Percentiles rank a stretch among this genome's conserved stretches.
phyloP scores from a whole-genome alignment of 2,113 vertebrate species.

The Amazona guildingii region DNA sequence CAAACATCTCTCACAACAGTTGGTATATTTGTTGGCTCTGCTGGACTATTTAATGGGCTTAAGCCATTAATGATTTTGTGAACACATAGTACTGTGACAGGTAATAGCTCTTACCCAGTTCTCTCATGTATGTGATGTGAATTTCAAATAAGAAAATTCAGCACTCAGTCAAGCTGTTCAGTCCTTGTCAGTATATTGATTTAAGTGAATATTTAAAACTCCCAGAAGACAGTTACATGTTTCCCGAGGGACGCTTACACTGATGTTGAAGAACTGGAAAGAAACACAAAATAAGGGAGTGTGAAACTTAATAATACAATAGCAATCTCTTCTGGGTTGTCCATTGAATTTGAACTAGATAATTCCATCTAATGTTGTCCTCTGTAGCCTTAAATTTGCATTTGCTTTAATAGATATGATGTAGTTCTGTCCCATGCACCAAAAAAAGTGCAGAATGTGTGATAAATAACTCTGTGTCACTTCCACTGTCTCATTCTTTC shows the following conservation, averaged over 20 bases:
- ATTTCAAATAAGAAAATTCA: slow-evolving; percentile 21
- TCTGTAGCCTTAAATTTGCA: neutral
- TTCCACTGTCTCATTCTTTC: neutral
- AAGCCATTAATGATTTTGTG: neutral
- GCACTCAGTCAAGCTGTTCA: neutral
- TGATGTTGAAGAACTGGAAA: neutral
- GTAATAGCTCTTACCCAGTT: neutral
- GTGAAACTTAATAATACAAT: neutral
- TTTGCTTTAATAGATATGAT: neutral
- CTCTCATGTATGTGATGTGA: neutral
- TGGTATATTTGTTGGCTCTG: neutral
- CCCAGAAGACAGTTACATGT: neutral
- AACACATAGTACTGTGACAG: neutral
- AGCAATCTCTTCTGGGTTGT: neutral
- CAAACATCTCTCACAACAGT: neutral
- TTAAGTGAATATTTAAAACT: slow-evolving; percentile 33
- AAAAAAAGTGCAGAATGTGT: neutral
- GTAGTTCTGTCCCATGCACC: neutral
- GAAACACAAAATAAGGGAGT: neutral
- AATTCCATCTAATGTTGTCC: neutral
- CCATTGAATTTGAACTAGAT: neutral
- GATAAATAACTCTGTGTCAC: neutral
- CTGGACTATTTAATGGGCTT: neutral
- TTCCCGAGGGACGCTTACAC: neutral
- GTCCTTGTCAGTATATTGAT: slow-evolving; percentile 16